Conservation (phyloP, 2,797 vertebrate genomes). For the Naso thynnoides region DNA sequence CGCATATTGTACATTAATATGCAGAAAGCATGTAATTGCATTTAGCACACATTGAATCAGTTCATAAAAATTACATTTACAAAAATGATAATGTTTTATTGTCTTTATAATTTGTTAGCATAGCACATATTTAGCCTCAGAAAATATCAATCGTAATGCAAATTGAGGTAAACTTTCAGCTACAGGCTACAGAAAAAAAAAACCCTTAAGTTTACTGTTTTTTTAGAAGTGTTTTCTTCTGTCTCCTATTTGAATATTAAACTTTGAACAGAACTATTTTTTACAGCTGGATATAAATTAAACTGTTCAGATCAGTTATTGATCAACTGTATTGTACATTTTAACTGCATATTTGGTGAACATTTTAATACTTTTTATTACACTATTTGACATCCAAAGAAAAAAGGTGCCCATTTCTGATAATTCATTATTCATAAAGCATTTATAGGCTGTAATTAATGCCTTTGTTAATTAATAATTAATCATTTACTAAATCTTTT, state of each 20-base stretch:
- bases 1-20: conserved; percentile 82
- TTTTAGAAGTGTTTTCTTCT: conserved; percentile 31
- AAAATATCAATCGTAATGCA: conserved; percentile 34
- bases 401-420: conserved; percentile 18
- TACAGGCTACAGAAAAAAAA: conserved; percentile 1
- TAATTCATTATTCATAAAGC: conserved; percentile 1
- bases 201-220: conserved; percentile 17
- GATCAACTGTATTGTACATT: background rate
- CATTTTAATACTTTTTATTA: conserved; percentile 3
- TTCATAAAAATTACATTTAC: conserved; percentile 42
- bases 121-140: conserved; percentile 24
- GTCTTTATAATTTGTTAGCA: conserved; percentile 45
- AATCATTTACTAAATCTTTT: background rate
- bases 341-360: conserved; percentile 22
- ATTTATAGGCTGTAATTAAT: background rate
- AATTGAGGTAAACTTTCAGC: conserved; percentile 26
- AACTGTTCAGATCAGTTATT: too few relatives aligned
- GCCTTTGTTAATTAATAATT: conserved; percentile 8
- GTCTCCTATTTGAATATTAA: conserved; percentile 14
- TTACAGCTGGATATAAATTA: conserved; percentile 16
- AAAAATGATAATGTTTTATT: conserved; percentile 40
- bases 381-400: background rate
- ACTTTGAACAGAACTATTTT: conserved; percentile 1
- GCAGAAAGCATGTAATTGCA: conserved; percentile 85
- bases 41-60: conserved; percentile 75